Evolutionary conservation across 1,140 invertebrate species (phyloP).

Genomic region (Sycophaga agraensis): DNA sequence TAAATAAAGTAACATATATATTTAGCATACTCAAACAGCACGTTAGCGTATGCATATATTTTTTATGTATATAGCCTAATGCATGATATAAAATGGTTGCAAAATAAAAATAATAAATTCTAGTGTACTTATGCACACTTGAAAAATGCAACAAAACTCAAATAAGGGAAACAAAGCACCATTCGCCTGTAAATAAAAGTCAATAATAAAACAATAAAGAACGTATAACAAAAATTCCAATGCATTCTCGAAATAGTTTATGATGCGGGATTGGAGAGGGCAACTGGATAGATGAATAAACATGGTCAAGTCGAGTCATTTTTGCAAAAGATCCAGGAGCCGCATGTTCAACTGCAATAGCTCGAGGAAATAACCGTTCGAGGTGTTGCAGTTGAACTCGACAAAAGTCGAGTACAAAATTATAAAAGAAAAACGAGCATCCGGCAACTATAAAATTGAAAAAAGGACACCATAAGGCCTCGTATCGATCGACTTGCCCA

Average conservation of each 20-base stretch:
- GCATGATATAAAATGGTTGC: conserved; percentile 24
- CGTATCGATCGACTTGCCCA: conserved; percentile 29
- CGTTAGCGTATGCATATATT: not conserved
- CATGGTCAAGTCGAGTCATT: conserved; percentile 29
- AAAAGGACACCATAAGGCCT: not conserved
- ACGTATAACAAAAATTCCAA: conserved; percentile 1
- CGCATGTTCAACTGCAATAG: no score
- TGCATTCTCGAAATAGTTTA: not conserved
- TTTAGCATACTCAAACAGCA: not conserved
- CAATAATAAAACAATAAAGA: not conserved
- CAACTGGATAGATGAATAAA: conserved; percentile 18
- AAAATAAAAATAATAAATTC: conserved; percentile 29
- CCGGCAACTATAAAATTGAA: not conserved
- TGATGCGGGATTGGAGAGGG: not conserved
- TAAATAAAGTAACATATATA: conserved; percentile 1
- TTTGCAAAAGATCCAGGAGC: conserved; percentile 2
- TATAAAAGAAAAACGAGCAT: conserved; percentile 11
- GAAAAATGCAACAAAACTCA: conserved; percentile 43
- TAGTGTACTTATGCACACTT: conserved; percentile 7
- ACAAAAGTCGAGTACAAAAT: no score
- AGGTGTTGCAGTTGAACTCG: no score
- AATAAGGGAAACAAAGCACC: conserved; percentile 58
- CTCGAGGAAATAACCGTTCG: no score
- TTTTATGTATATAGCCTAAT: conserved; percentile 2
- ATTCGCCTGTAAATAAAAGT: conserved; percentile 36